Base-by-base conservation (phyloP, 2,888 invertebrate species). In the Lithophane semibrunnea region DNA sequence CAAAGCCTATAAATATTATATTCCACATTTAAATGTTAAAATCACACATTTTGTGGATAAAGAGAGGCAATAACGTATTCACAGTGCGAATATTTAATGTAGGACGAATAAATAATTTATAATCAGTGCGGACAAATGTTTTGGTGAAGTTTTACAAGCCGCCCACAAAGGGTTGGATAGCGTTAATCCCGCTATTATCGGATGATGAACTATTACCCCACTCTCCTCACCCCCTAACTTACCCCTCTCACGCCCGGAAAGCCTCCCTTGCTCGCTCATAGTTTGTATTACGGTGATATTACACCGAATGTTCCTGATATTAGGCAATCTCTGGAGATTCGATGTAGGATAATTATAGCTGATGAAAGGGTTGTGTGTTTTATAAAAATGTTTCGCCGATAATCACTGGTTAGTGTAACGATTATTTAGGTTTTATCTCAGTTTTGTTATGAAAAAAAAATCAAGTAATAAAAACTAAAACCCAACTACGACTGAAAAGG, bases 141-240 rank as follows among this genome's bases (percentile, higher is more conserved):
- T 94, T 94, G 94, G 84, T 90, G 84, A 91, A 94, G 94, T 94
- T 95, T 95, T 94, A 92, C 91, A 91, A 93, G 90, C 93, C 93
- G 88, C 92, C 94, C 95, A 94, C 95, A 96, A 96, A 96, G 96
- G 96, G 96, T 96, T 96, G 93, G 88, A 90, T 91, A 91, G 93
- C 91, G 93, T 92, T 96, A 96, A 96, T 95, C 95, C 95, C 87
- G 86, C 94, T 93, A 95, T 96, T 95, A 96, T 94, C 90, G 93
- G 95, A 94, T 95, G 92, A 94, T 92, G 92, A 92, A 93, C 93
- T 93, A 93, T 93, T 93, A 92, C 89, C 80, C 77, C 88, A 83
- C 84, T 77, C 77, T 67, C 78, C 86, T 64, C 77, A 73, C n/a
- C 61, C 58, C 80, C 81, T 21, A 2, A 8, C 83, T 84, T 76